Base-by-base conservation (phyloP, 2,113 vertebrate genomes). In the Phrynocephalus versicolor region DNA sequence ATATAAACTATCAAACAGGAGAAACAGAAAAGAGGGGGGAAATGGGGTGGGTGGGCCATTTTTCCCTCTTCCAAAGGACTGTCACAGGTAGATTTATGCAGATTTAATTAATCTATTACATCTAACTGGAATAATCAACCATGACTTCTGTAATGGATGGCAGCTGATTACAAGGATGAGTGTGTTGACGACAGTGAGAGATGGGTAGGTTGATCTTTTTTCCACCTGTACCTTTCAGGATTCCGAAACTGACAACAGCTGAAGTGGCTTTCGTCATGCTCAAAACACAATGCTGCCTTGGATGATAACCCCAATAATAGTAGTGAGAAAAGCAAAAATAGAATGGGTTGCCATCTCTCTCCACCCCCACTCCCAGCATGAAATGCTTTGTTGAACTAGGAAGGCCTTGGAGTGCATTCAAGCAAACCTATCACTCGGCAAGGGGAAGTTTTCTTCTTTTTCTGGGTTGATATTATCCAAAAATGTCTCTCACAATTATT, bases 321-420 rank as follows among this genome's bases (percentile, higher is more conserved):
- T 86, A 16, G 23, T 19, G 18, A 6, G 1, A 19, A 18, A 62
- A 21, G 1, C 60, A 75, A 94, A 91, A 91, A 16, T 12, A 74
- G 16, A 85, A 79, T 91, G 89, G 88, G 83, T 83, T 88, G 89
- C 88, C 81, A 55, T 89, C 88, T 88, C 89, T 82, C 90, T 0
- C 57, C 72, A n/a, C n/a, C n/a, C n/a, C n/a, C n/a, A n/a, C n/a
- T n/a, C 2, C 0, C 84, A 58, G 55, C 87, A 73, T 83, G 89
- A 93, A 92, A 84, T 77, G 2, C 71, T 39, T 87, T 88, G 82
- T 90, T 77, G 72, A 88, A 0, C 78, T 92, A 69, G 84, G 89
- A 78, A 86, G 85, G 81, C 30, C 87, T 89, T 79, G 86, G 84
- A 79, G 87, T 92, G 87, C 90, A 86, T 93, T 92, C 89, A 15